Percentiles rank a stretch among this genome's conserved stretches.
phyloP scores from a whole-genome alignment of 2,888 invertebrate genomes.

The Megamerina dolium region DNA sequence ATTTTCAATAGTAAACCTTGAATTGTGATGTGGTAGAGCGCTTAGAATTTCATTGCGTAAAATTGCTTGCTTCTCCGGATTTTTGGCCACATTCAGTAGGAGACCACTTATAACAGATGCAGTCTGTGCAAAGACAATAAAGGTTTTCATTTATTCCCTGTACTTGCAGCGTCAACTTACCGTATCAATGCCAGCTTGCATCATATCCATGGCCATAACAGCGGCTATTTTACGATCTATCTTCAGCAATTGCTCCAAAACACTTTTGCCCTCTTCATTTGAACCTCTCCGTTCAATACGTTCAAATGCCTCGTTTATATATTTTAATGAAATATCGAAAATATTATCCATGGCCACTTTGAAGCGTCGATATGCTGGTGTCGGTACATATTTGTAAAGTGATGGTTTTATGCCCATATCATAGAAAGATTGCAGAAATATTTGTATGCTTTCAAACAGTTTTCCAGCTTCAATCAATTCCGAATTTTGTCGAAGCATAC shows the following conservation, averaged over 20 bases:
- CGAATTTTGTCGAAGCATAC: conserved; percentile 24
- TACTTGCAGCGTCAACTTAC: no score
- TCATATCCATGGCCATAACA: conserved; percentile 66
- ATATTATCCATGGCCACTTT: conserved; percentile 36
- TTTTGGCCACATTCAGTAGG: conserved; percentile 52
- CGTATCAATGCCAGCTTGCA: conserved; percentile 67
- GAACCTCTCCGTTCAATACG: conserved; percentile 21
- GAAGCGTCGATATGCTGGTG: conserved; percentile 34
- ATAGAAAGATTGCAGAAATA: conserved; percentile 19
- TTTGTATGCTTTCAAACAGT: conserved; percentile 23
- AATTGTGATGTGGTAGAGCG: conserved; percentile 41
- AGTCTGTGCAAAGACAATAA: conserved; percentile 20
- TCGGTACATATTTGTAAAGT: conserved; percentile 37
- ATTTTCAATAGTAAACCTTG: conserved; percentile 47
- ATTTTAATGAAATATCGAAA: conserved; percentile 36
- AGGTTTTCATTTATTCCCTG: no score
- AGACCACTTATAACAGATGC: conserved; percentile 34
- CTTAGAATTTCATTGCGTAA: conserved; percentile 55
- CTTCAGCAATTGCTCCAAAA: conserved; percentile 60
- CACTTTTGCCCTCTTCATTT: conserved; percentile 45
- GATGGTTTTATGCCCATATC: conserved; percentile 41
- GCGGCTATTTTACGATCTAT: conserved; percentile 59
- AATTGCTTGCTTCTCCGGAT: conserved; percentile 60
- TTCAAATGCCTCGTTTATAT: conserved; percentile 43
- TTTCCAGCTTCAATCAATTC: conserved; percentile 18